phyloP scores from a whole-genome alignment of 2,888 invertebrate genomes.

The Napeogenes inachia region DNA sequence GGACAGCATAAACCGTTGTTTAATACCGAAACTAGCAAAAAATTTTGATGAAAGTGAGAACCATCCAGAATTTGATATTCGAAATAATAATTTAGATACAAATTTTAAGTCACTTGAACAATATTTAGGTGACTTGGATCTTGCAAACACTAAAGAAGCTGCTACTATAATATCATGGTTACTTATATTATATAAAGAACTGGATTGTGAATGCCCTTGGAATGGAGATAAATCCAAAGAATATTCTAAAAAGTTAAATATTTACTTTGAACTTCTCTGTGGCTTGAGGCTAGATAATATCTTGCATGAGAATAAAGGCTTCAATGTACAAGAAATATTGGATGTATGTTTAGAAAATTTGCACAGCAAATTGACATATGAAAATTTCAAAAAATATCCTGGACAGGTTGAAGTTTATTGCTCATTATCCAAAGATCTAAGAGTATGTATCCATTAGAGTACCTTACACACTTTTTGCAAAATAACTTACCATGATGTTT shows the following conservation, averaged over 20 bases:
- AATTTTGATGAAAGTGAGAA: slow-evolving; percentile 48
- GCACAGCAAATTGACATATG: slow-evolving; percentile 49
- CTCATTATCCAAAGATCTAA: slow-evolving; percentile 43
- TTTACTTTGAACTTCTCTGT: slow-evolving; percentile 43
- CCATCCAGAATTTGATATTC: slow-evolving; percentile 48
- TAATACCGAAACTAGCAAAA: slow-evolving; percentile 50
- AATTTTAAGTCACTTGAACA: slow-evolving; percentile 42
- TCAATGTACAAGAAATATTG: slow-evolving; percentile 52
- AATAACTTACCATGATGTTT: background rate
- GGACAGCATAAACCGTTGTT: slow-evolving; percentile 37
- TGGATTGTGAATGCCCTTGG: slow-evolving; percentile 48
- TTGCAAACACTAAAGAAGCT: slow-evolving; percentile 35
- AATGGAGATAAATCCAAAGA: slow-evolving; percentile 41
- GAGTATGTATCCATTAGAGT: slow-evolving; percentile 37
- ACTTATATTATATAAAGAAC: slow-evolving; percentile 51
- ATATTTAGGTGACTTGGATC: slow-evolving; percentile 41
- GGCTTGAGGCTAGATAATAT: slow-evolving; percentile 42
- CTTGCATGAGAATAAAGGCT: slow-evolving; percentile 37
- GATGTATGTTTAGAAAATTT: slow-evolving; percentile 51
- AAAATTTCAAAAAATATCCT: slow-evolving; percentile 59
- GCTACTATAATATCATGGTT: slow-evolving; percentile 43
- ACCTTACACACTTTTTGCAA: background rate
- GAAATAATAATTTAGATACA: slow-evolving; percentile 42
- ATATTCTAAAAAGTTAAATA: slow-evolving; percentile 43
- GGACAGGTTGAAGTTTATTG: slow-evolving; percentile 56